Percentiles rank a stretch among this genome's conserved stretches.
phyloP scores from a whole-genome alignment of 2,888 invertebrate species.

The Miltochrista miniata region DNA sequence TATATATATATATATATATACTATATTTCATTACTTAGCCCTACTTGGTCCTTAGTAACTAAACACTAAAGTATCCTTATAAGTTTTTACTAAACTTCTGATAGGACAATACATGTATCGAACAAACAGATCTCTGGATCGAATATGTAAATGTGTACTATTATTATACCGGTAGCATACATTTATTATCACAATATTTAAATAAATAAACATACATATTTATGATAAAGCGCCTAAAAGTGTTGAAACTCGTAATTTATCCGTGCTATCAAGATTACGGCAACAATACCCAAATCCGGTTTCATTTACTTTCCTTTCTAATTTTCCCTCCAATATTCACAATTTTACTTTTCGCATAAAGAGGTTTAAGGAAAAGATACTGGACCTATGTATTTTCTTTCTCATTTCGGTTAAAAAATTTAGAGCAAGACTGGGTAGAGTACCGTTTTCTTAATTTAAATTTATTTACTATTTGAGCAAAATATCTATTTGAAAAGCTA shows the following conservation, averaged over 20 bases:
- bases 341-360: no score
- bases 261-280: conserved; percentile 36
- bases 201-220: no score
- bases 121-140: no score
- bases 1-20: no score
- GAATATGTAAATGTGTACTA: no score
- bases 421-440: background rate
- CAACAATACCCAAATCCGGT: conserved; percentile 33
- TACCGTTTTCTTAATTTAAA: conserved; percentile 3
- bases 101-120: no score
- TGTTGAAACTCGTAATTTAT: conserved; percentile 27
- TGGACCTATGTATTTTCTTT: conserved; percentile 24
- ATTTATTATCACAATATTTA: no score
- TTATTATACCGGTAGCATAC: no score
- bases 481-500: conserved; percentile 19
- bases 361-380: conserved; percentile 25
- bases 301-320: conserved; percentile 38
- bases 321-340: conserved; percentile 37
- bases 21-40: no score
- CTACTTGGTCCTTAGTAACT: no score
- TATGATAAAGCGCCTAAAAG: conserved; percentile 4
- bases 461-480: conserved; percentile 1
- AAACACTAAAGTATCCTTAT: no score
- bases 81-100: no score
- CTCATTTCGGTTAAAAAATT: conserved; percentile 18